phyloP scores from a whole-genome alignment of 1,140 invertebrate species.

The Scaptodrosophila lebanonensis region DNA sequence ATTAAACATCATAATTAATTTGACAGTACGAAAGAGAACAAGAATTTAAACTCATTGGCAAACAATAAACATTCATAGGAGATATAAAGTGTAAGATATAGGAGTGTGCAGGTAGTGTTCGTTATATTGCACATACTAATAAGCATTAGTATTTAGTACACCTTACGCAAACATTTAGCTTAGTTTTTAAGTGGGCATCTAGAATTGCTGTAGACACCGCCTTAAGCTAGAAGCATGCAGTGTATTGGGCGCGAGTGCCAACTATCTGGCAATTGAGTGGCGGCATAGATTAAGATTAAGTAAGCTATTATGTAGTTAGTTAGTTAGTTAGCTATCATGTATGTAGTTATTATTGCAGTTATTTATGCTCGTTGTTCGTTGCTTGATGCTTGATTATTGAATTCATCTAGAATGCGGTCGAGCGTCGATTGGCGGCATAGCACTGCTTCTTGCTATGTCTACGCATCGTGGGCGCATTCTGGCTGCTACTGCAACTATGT shows the following conservation, averaged over 20 bases:
- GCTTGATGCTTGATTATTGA: constrained; percentile 39
- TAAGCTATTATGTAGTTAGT: constrained; percentile 62
- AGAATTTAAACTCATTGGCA: constrained; percentile 4
- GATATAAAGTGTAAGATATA: neutral
- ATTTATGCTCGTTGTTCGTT: constrained; percentile 69
- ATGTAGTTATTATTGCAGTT: neutral
- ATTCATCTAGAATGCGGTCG: constrained; percentile 65
- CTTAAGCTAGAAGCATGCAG: constrained; percentile 53
- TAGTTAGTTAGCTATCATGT: constrained; percentile 33
- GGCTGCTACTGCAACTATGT: too few relatives aligned
- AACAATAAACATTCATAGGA: neutral
- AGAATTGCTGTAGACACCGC: constrained; percentile 50
- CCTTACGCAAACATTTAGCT: constrained; percentile 38
- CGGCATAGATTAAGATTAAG: constrained; percentile 54
- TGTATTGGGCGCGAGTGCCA: constrained; percentile 26
- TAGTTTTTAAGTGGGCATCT: constrained; percentile 34
- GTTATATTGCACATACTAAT: constrained; percentile 39
- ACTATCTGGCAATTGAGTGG: constrained; percentile 51
- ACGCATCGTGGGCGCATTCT: too few relatives aligned
- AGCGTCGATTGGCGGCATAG: constrained; percentile 68
- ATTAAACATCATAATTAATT: constrained; percentile 37
- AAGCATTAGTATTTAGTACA: too few relatives aligned
- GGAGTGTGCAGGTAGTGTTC: constrained; percentile 19
- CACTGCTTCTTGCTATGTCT: constrained; percentile 59
- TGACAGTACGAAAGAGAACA: constrained; percentile 22